These are phyloP conservation scores for Mastomys natalensis DNA, from an alignment of 2,113 vertebrate species.

Conservation along the genomic window DNA sequence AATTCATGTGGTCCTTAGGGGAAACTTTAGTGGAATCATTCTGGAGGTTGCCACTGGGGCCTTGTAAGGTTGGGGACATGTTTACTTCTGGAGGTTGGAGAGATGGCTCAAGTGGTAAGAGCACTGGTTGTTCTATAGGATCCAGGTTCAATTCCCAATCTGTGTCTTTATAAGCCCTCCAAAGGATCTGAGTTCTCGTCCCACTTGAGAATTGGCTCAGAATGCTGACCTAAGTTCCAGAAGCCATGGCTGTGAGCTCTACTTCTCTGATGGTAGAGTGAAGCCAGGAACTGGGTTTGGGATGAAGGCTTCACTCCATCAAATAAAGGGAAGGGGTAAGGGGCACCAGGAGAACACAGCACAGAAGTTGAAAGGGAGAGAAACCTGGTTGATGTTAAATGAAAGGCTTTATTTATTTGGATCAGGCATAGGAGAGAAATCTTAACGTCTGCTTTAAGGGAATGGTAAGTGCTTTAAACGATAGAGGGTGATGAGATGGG, in stretches of 20 bases:
- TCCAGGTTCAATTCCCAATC: background rate
- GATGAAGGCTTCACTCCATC: background rate
- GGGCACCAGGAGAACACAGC: too few species aligned
- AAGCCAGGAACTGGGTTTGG: background rate
- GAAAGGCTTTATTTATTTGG: conserved; percentile 11
- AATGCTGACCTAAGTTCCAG: background rate
- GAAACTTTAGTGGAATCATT: background rate
- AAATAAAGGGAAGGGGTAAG: background rate
- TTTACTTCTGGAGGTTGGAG: background rate
- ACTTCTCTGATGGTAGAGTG: background rate
- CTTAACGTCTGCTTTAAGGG: background rate
- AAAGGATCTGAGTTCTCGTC: background rate
- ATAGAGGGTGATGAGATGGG: background rate
- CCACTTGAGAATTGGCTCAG: background rate
- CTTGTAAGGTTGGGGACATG: background rate
- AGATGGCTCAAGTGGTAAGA: background rate
- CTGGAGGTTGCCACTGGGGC: background rate
- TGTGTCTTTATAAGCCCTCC: background rate
- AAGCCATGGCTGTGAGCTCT: background rate
- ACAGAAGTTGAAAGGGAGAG: background rate
- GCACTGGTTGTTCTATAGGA: background rate
- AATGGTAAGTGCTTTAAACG: background rate
- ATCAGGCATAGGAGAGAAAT: background rate
- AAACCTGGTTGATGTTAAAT: background rate
- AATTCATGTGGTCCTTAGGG: background rate